Conservation (phyloP, 1,140 invertebrate genomes). For the Zaprionus lachaisei region DNA sequence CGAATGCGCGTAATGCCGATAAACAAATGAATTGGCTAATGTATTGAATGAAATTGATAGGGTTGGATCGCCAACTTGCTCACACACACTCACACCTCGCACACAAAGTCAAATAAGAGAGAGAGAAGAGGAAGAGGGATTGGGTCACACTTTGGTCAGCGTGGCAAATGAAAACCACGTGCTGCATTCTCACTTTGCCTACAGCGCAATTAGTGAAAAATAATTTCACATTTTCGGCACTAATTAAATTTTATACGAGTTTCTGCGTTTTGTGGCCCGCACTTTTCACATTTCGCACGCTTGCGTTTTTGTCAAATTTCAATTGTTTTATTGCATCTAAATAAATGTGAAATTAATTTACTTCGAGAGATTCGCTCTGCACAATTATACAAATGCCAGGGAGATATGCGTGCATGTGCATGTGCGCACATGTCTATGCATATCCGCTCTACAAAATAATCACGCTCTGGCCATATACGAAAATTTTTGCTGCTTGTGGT, state of each 20-base stretch:
- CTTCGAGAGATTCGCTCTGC: slow-evolving; percentile 5
- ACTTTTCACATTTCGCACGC: slow-evolving; percentile 29
- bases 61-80: background rate
- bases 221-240: slow-evolving; percentile 67
- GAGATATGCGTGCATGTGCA: background rate
- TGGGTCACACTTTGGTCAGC: background rate
- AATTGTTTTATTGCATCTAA: slow-evolving; percentile 62
- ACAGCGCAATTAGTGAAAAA: slow-evolving; percentile 70
- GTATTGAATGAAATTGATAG: slow-evolving; percentile 63
- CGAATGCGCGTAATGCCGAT: slow-evolving; percentile 38
- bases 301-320: slow-evolving; percentile 61
- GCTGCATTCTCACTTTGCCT: slow-evolving; percentile 41
- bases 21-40: slow-evolving; percentile 64
- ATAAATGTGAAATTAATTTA: slow-evolving; percentile 58
- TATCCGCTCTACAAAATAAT: background rate
- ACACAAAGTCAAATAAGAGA: slow-evolving; percentile 4
- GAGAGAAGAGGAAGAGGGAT: slow-evolving; percentile 14
- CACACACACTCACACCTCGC: background rate
- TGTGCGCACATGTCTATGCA: background rate
- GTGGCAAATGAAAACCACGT: slow-evolving; percentile 15
- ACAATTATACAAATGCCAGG: slow-evolving; percentile 2
- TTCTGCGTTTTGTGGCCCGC: slow-evolving; percentile 38
- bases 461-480: background rate
- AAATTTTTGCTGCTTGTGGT: background rate
- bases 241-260: slow-evolving; percentile 77